Evolutionary conservation across 2,888 invertebrate species (phyloP).

Genomic region (Drosophila ezoana): DNA sequence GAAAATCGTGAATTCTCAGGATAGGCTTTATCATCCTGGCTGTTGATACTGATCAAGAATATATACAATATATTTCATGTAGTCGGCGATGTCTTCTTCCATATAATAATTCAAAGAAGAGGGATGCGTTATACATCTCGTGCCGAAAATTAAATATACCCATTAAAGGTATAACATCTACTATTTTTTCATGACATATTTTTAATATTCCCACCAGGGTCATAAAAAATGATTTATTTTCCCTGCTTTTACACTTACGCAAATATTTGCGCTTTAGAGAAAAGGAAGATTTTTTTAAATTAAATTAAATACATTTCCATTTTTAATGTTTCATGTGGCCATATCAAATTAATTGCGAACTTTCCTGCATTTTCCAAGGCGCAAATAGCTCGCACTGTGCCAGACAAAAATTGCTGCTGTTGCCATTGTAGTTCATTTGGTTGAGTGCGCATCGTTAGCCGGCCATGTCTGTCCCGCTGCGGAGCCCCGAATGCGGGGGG

Average conservation of each 20-base stretch:
- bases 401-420: constrained; percentile 8
- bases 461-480: constrained; percentile 7
- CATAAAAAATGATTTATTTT: background rate
- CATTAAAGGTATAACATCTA: too few relatives aligned
- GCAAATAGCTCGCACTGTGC: constrained; percentile 6
- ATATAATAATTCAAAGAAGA: too few relatives aligned
- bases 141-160: too few relatives aligned
- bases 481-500: background rate
- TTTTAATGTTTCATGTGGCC: background rate
- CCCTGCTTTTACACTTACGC: background rate
- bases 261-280: constrained; percentile 10
- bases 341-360: constrained; percentile 19
- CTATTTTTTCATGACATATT: too few relatives aligned
- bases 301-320: background rate
- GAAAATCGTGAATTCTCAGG: too few relatives aligned
- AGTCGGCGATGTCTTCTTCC: too few relatives aligned
- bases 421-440: constrained; percentile 28
- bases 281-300: background rate
- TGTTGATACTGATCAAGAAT: too few relatives aligned
- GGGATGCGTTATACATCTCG: too few relatives aligned
- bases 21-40: too few relatives aligned
- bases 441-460: constrained; percentile 38
- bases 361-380: constrained; percentile 16
- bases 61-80: too few relatives aligned
- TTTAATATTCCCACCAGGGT: too few relatives aligned